phyloP scores from a whole-genome alignment of 2,113 vertebrate genomes.

The Tupaia tana region DNA sequence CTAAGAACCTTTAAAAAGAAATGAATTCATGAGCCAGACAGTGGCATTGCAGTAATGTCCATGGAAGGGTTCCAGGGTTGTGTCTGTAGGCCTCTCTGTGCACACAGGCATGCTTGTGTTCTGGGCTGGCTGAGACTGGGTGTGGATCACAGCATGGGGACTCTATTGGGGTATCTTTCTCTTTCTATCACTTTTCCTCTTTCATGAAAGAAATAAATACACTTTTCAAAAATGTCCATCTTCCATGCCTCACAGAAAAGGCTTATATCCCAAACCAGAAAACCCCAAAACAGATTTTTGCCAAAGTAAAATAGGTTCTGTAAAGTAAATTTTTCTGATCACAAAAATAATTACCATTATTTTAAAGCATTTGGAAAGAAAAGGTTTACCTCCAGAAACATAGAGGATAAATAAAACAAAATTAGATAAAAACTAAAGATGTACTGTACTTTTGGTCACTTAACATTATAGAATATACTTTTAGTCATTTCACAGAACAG shows the following conservation, averaged over 20 bases:
- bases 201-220: no score
- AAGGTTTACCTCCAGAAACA: background rate
- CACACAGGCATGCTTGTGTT: no score
- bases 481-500: background rate
- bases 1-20: background rate
- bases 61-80: no score
- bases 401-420: background rate
- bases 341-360: constrained; percentile 2
- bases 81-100: no score
- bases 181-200: no score
- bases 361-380: background rate
- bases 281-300: background rate
- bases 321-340: background rate
- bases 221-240: background rate
- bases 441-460: background rate
- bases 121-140: no score
- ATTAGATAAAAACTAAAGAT: background rate
- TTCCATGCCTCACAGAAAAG: background rate
- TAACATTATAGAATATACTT: background rate
- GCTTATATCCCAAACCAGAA: background rate
- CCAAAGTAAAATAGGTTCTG: background rate
- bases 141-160: no score
- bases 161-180: no score
- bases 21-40: no score
- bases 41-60: no score